Conservation (phyloP, 2,113 vertebrate genomes). For the Saguinus imperator region DNA sequence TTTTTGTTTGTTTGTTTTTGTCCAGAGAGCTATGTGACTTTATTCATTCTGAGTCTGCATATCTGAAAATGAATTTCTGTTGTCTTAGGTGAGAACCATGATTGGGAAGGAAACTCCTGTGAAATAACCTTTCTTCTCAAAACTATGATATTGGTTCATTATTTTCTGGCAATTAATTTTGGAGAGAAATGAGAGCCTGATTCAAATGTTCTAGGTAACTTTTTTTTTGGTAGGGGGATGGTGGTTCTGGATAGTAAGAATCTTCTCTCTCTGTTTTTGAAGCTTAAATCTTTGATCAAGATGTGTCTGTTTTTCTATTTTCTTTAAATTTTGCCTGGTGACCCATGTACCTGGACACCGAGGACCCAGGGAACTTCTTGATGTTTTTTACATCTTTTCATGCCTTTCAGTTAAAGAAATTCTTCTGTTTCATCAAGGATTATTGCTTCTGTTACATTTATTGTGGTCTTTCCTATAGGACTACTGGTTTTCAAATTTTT, state of each 20-base stretch:
- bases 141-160: background rate
- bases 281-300: background rate
- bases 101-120: background rate
- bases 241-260: background rate
- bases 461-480: background rate
- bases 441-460: background rate
- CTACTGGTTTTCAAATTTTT: background rate
- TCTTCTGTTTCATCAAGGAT: background rate
- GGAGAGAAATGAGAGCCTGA: background rate
- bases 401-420: slow-evolving; percentile 22
- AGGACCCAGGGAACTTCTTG: background rate
- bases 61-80: background rate
- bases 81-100: background rate
- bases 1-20: background rate
- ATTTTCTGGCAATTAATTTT: background rate
- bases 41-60: background rate
- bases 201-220: background rate
- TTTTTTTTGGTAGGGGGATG: background rate
- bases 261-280: slow-evolving; percentile 25
- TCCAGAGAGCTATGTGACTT: background rate
- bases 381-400: background rate
- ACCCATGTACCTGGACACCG: background rate
- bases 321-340: background rate
- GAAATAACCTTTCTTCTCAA: background rate
- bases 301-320: slow-evolving; percentile 16